Base-by-base conservation (phyloP, 2,888 invertebrate genomes). In the Thelaira solivaga region DNA sequence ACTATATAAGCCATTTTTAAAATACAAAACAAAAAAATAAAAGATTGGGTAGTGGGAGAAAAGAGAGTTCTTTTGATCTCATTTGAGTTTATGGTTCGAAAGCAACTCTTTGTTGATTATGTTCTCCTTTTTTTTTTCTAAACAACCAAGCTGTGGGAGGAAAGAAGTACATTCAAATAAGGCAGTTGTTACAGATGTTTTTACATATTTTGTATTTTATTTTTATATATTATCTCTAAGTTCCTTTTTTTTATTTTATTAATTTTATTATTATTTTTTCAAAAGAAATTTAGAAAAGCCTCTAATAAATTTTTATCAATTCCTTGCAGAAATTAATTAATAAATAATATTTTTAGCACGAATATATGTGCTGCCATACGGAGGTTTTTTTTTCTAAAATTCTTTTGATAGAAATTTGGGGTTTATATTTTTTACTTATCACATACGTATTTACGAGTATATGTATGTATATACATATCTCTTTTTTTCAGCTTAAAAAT, bases 1-100 rank as follows among this genome's bases (percentile, higher is more conserved):
- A 57, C 64, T 71, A 29, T 57, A 59, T 53, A 53, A 75, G 47
- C 45, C 61, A 76, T 49, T 65, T 22, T 69, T 45, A 73, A 51
- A 43, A 62, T 31, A 59, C 20, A 41, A 47, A n/a, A n/a, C n/a
- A n/a, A n/a, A n/a, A n/a, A n/a, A n/a, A n/a, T n/a, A n/a, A 39
- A 8, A 41, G 34, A 45, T 53, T 47, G 29, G 53, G 45, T 57
- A n/a, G n/a, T 51, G 57, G 61, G 74, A 39, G 53, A 34, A 31
- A 24, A 26, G 29, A 64, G 65, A 61, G 51, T 61, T 67, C 22
- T 67, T 55, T 73, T 47, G 41, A 26, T 43, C 45, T 31, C 45
- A 20, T 45, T 67, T 41, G 13, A 64, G 11, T 43, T 59, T 31
- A 59, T 57, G 61, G 57, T 65, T 51, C 59, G 51, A 57, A 67